These are phyloP conservation scores for Danio aesculapii DNA, from an alignment of 2,797 vertebrate species.

Conservation along the genomic window DNA sequence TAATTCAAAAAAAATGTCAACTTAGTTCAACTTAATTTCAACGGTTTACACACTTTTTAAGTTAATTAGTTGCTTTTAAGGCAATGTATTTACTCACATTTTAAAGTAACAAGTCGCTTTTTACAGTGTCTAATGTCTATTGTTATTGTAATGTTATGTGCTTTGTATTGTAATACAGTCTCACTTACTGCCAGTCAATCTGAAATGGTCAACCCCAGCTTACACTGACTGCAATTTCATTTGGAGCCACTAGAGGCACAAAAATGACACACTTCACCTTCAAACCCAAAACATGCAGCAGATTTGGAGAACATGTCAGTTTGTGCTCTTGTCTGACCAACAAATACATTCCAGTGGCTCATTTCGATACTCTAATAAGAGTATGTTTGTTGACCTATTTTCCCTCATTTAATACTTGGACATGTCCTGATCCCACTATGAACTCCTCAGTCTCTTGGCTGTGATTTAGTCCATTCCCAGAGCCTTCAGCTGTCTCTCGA, in stretches of 20 bases:
- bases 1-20: no score
- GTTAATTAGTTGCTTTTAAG: no score
- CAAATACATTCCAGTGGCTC: not conserved
- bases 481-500: slow-evolving; percentile 95
- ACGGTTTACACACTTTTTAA: no score
- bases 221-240: not conserved
- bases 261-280: not conserved
- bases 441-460: slow-evolving; percentile 37
- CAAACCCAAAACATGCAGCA: slow-evolving; percentile 15
- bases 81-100: no score
- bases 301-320: not conserved
- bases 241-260: not conserved
- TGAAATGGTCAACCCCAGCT: no score
- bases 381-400: slow-evolving; percentile 21
- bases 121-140: no score
- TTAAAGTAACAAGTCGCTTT: no score
- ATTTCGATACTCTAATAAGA: not conserved
- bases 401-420: slow-evolving; percentile 22
- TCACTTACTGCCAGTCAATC: not conserved
- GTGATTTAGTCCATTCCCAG: slow-evolving; percentile 90
- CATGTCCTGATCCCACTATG: slow-evolving; percentile 39
- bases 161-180: no score
- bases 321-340: not conserved
- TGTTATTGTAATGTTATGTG: no score
- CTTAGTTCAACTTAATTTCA: no score